Evolutionary conservation across 2,888 invertebrate genomes (phyloP).

Genomic region (Metopia argyrocephala): DNA sequence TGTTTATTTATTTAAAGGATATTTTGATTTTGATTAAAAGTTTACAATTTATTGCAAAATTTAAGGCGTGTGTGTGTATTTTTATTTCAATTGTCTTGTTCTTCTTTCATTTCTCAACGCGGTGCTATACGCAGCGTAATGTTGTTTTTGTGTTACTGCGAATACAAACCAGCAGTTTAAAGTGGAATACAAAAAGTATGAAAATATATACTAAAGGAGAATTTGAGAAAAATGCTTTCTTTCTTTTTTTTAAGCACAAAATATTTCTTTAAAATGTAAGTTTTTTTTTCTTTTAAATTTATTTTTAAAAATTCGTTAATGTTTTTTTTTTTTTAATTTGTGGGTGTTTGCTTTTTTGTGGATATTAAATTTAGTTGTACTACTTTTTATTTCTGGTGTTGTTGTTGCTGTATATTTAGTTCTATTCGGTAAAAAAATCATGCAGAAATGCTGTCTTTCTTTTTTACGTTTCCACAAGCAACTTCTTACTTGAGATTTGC

Average conservation of each 20-base stretch:
- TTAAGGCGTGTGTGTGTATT: not conserved
- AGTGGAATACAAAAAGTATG: slow-evolving; percentile 35
- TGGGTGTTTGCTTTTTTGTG: slow-evolving; percentile 27
- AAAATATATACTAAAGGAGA: not conserved
- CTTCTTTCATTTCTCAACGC: not conserved
- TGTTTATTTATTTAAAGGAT: not conserved
- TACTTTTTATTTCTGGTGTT: slow-evolving; percentile 4
- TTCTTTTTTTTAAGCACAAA: not conserved
- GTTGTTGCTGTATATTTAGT: slow-evolving; percentile 16
- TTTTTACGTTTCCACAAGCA: slow-evolving; percentile 4
- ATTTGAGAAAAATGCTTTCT: not conserved
- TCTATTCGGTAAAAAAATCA: slow-evolving; percentile 7
- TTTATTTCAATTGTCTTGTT: not conserved
- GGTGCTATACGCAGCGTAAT: slow-evolving; percentile 20
- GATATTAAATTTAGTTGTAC: slow-evolving; percentile 7
- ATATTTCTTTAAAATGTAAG: slow-evolving; percentile 29
- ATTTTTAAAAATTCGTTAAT: slow-evolving; percentile 12
- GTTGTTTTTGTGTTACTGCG: slow-evolving; percentile 30
- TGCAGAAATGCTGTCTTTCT: too few species aligned
- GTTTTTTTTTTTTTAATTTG: slow-evolving; percentile 15
- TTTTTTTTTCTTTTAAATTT: slow-evolving; percentile 5
- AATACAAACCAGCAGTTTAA: slow-evolving; percentile 50
- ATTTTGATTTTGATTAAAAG: not conserved
- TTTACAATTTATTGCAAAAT: not conserved
- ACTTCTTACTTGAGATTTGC: slow-evolving; percentile 13